Percentiles rank a stretch among this genome's conserved stretches.
Conservation (phyloP, 2,888 invertebrate genomes). For the Thecophora atra region DNA sequence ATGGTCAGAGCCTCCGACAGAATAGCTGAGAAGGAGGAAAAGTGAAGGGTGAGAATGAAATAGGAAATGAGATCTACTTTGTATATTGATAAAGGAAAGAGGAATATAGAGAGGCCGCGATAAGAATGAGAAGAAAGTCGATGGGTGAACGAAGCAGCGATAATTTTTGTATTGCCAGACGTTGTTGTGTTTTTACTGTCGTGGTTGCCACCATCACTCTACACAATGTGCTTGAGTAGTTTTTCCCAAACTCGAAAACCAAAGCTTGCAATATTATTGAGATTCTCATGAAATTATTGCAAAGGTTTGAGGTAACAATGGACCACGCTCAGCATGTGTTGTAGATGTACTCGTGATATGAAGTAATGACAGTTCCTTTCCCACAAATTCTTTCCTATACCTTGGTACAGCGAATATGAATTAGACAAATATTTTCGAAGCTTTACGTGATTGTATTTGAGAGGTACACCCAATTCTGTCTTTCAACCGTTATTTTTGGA, state of each 20-base stretch:
- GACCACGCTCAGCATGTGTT: not conserved
- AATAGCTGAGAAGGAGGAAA: not conserved
- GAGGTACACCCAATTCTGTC: no score
- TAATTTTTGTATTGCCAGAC: no score
- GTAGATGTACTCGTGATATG: not conserved
- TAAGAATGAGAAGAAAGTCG: no score
- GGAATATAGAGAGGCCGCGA: not conserved
- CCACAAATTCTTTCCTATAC: no score
- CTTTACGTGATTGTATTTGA: no score
- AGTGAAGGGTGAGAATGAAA: no score
- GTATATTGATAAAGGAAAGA: not conserved
- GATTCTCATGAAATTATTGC: not conserved
- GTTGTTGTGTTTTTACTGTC: slow-evolving; percentile 3
- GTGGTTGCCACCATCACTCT: not conserved
- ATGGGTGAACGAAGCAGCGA: no score
- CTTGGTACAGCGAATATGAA: no score
- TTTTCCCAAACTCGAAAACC: not conserved
- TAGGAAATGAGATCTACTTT: not conserved
- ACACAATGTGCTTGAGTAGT: not conserved
- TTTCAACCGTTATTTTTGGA: no score
- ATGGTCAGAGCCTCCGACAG: not conserved
- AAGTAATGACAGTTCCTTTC: no score
- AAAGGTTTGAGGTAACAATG: no score
- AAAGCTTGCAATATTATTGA: slow-evolving; percentile 5
- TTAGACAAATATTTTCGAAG: no score